phyloP scores from a whole-genome alignment of 2,888 invertebrate species.

The Archaeoteleia sp. region DNA sequence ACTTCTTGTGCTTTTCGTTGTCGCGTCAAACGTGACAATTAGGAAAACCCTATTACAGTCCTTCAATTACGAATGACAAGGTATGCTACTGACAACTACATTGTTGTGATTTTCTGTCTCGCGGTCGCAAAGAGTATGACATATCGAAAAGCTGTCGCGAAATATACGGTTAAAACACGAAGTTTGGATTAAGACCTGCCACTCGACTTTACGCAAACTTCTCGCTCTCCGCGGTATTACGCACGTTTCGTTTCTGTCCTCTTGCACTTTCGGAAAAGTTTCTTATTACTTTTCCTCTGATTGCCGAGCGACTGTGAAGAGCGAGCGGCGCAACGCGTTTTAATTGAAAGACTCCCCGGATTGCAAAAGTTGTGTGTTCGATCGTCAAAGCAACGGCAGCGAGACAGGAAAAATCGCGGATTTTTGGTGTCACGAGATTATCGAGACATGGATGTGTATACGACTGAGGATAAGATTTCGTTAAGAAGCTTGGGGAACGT shows the following conservation, averaged over 20 bases:
- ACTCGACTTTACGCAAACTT: slow-evolving; percentile 13
- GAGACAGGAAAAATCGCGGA: slow-evolving; percentile 16
- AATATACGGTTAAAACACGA: slow-evolving; percentile 7
- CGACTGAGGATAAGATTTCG: too few species aligned
- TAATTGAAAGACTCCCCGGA: slow-evolving; percentile 33
- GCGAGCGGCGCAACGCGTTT: slow-evolving; percentile 16
- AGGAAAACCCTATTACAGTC: too few species aligned
- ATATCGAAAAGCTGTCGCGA: neutral
- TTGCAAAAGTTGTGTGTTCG: slow-evolving; percentile 7
- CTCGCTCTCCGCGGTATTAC: slow-evolving; percentile 18
- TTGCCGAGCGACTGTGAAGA: neutral
- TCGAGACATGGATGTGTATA: too few species aligned
- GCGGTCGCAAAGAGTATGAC: too few species aligned
- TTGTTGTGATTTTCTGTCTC: too few species aligned
- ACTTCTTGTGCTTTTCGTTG: too few species aligned
- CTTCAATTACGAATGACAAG: too few species aligned
- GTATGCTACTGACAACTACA: too few species aligned
- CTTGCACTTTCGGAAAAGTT: slow-evolving; percentile 19
- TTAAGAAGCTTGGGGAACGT: too few species aligned
- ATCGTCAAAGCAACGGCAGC: slow-evolving; percentile 1
- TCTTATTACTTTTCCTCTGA: slow-evolving; percentile 34
- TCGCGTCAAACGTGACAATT: too few species aligned
- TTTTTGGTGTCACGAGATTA: neutral
- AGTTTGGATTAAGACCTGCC: slow-evolving; percentile 16
- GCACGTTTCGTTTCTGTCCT: slow-evolving; percentile 15